phyloP scores from a whole-genome alignment of 2,113 vertebrate genomes.

The Danionella cerebrum region DNA sequence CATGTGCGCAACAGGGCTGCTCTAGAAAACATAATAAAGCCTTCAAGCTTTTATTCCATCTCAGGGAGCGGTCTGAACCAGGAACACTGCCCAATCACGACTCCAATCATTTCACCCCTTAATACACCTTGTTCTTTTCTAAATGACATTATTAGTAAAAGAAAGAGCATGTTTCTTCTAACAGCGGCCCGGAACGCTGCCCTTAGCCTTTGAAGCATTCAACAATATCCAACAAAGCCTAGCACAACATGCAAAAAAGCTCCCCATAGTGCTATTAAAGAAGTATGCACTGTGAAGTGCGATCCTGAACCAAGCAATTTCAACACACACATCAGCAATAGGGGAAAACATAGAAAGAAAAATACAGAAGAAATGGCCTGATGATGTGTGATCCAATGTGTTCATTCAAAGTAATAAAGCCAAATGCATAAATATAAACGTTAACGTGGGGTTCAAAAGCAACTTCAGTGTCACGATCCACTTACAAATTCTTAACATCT shows the following conservation, averaged over 20 bases:
- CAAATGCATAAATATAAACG: too few species aligned
- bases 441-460: too few species aligned
- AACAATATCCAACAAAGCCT: background rate
- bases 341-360: too few species aligned
- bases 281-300: too few species aligned
- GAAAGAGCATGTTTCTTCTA: background rate
- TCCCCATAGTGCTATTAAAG: background rate
- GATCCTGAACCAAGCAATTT: too few species aligned
- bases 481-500: too few species aligned
- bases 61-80: background rate
- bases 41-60: slow-evolving; percentile 11
- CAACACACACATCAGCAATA: too few species aligned
- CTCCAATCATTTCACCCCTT: background rate
- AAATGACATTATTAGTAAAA: background rate
- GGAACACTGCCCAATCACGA: background rate
- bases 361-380: too few species aligned
- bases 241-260: background rate
- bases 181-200: background rate
- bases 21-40: slow-evolving; percentile 21
- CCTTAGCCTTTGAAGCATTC: background rate
- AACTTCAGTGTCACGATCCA: too few species aligned
- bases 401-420: too few species aligned
- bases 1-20: slow-evolving; percentile 12
- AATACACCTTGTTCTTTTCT: background rate
- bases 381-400: too few species aligned